Evolutionary conservation across 2,888 invertebrate genomes (phyloP), one percentile per base, ranked within the genome.

Genomic region (Ecliptopera silaceata): DNA sequence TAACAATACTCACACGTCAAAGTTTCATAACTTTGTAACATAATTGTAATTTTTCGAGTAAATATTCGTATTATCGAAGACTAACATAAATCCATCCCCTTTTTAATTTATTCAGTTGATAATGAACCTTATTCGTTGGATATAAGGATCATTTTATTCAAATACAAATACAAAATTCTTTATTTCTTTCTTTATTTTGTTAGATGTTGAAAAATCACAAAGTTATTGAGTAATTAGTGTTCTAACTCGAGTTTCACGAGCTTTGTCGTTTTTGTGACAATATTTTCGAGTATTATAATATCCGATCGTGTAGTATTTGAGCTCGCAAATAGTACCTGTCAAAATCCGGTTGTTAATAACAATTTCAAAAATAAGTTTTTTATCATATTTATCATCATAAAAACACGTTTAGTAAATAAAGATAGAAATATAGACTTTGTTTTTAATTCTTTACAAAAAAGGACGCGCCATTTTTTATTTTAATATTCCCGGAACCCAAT

Each of bases 221-320:
- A 71, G 56, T 58, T 64, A 47, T 71, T 46, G 0, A 44, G 51
- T 81, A 83, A 86, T 86, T 83, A 83, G 71, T 75, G 50, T 68
- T 70, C 79, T 83, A 83, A 84, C 77, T 75, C 68, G 66, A 66
- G 64, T 67, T 66, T 75, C 86, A 85, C 80, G 84, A 79, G 68
- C 52, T 48, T 64, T 68, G 74, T 79, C 82, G 80, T 84, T 75
- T 77, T 80, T 78, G 68, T 75, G 70, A 73, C 71, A 76, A 76
- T 69, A 70, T 69, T 69, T 74, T 68, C 70, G 70, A 71, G 76
- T 74, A 77, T 77, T 75, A 78, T 74, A 66, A 72, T 80, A 12
- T 42, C n/a, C 6, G 44, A 32, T 46, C 82, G 79, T 84, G 80
- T 77, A 62, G 63, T 41, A 6, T 1, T 12, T 41, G 11, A 22